Base-by-base conservation (phyloP, 23 tunicate species). In the Aplidium turbinatum region DNA sequence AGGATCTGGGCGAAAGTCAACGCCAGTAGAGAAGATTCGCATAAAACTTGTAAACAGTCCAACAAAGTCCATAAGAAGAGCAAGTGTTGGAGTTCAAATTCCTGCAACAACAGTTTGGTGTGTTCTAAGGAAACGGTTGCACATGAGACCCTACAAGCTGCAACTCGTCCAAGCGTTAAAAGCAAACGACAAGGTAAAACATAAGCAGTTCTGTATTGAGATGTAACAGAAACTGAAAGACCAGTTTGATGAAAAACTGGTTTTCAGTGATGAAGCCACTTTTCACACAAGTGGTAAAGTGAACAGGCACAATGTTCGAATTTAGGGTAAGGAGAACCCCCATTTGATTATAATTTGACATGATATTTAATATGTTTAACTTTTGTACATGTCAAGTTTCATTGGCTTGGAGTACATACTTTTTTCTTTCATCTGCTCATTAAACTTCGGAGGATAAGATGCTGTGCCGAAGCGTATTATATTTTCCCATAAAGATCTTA, bases 261-360 rank as follows among this genome's bases (percentile, higher is more conserved):
- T 60, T 36, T 60, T 60, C 68, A 30, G 68, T 26, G 36, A 60
- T 29, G 68, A 60, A 38, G 68, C 38, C 36, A 60, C 36, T 28
- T 60, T 60, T 60, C 68, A 60, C 31, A 60, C 68, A 30, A 60
- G 31, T 60, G 68, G 68, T 38, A 26, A 60, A 60, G 68, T 60
- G 38, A 60, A 60, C 31, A 60, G 68, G 68, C 68, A 60, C 31
- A 60, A 60, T 60, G 68, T 29, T 60, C 38, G 68, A 36, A 60
- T 60, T 60, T 60, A 16, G 68, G 68, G 68, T 38, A 38, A 60
- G 31, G 68, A 60, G 31, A 60, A 30, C 31, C 68, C 68, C 38
- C 68, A 60, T 29, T n/a, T n/a, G n/a, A n/a, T n/a, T n/a, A n/a
- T n/a, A n/a, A n/a, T n/a, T n/a, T n/a, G n/a, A n/a, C n/a, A n/a